Base-by-base conservation (phyloP, 2,888 invertebrate species). In the Drosophila trichaetosa region DNA sequence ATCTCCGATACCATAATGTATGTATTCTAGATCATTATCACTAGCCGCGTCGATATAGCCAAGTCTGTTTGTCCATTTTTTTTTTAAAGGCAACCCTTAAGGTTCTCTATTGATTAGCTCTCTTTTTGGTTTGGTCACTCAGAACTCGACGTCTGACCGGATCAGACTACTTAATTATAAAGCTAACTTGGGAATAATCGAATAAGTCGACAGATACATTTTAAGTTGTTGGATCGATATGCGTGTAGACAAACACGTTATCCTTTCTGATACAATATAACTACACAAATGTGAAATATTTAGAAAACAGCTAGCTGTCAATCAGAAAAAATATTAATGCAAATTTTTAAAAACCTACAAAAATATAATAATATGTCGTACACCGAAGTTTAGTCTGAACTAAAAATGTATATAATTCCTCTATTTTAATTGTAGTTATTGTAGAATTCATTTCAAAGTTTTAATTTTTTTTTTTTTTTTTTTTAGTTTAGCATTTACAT, bases 101-200 rank as follows among this genome's bases (percentile, higher is more conserved):
- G 8, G n/a, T n/a, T 7, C 1, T 10, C 4, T n/a, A 40, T n/a
- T n/a, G 4, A n/a, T n/a, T 10, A n/a, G 4, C 4, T n/a, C 0
- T 4, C 18, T 40, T 4, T 40, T 40, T n/a, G n/a, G n/a, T 4
- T 40, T n/a, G 8, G n/a, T n/a, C 40, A 40, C 10, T n/a, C n/a
- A 42, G 13, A 21, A 13, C 21, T 21, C 21, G 21, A 13, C 6
- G 21, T 11, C 5, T 13, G 42, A 21, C 13, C 42, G 21, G 2
- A 42, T 46, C 21, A 13, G 13, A 21, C 13, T 46, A 46, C 13
- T 21, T 7, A 21, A 21, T 46, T 21, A 21, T 21, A 46, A 13
- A 7, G 46, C 13, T 21, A 7, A 46, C 1, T 21, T 42, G 7
- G 21, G 6, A 42, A 21, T 6, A 13, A 13, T 7, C 13, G 21